These are phyloP conservation scores for Balaenoptera acutorostrata DNA, from an alignment of 2,113 vertebrate genomes.

Conservation along the genomic window DNA sequence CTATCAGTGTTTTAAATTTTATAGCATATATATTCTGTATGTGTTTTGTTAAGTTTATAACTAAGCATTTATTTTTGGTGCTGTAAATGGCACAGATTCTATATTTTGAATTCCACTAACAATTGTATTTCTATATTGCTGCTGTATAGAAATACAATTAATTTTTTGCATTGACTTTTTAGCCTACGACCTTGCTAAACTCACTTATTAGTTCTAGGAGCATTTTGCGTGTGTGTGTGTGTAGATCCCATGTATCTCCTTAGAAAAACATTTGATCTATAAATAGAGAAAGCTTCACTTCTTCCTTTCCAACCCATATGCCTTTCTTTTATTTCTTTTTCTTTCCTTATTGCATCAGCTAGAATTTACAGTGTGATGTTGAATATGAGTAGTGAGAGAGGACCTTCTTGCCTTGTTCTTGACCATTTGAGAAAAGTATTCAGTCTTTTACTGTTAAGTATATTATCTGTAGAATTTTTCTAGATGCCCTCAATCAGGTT, in stretches of 20 bases:
- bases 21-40: not conserved
- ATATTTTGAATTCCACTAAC: not conserved
- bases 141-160: not conserved
- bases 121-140: not conserved
- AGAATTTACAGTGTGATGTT: not conserved
- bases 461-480: not conserved
- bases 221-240: not conserved
- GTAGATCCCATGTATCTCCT: not conserved
- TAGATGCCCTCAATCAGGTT: not conserved
- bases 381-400: not conserved
- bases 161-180: not conserved
- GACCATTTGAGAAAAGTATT: not conserved
- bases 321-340: conserved; percentile 4
- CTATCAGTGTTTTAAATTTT: not conserved
- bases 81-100: not conserved
- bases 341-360: not conserved
- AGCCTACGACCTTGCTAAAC: not conserved
- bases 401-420: not conserved
- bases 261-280: not conserved
- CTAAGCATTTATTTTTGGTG: not conserved
- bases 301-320: not conserved
- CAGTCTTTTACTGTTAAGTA: not conserved
- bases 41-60: not conserved
- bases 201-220: not conserved
- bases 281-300: not conserved